Evolutionary conservation across 2,797 vertebrate genomes (phyloP), one percentile per base, ranked within the genome.

Genomic region (Podargus strigoides): DNA sequence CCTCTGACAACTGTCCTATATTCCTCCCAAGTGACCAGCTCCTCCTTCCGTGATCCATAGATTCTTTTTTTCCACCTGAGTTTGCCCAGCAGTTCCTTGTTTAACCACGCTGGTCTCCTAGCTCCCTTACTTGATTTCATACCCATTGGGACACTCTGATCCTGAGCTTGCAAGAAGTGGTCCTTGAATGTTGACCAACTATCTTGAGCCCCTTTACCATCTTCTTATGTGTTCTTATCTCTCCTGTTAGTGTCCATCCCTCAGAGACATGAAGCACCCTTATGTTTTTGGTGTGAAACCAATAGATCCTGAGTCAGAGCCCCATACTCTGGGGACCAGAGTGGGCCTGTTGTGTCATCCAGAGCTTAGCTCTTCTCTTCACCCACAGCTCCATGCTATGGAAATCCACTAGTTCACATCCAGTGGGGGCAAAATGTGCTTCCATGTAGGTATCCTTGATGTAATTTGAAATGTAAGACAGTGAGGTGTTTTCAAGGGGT

Each of bases 401-500:
- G 69, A 22, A 14, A 77, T 37, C 41, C 24, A 26, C 26, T 27
- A 27, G 26, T 74, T 81, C 53, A 42, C 37, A 50, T 23, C 24
- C 26, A 23, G 8, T 28, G 8, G 30, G 56, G 22, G 7, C 1
- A 11, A 42, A 85, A 81, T 41, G 37, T 41, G 34, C 16, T 68
- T 19, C 44, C 10, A 1, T 24, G 19, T 36, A 34, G n/a, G 16
- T 44, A 27, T 18, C 27, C n/a, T 50, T 87, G 32, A 52, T 66
- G 32, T 50, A 0, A 64, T 46, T 52, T 72, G 59, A 73, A 58
- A 37, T 58, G 21, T 79, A 59, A 68, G 62, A 34, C 5, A 42
- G 22, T 0, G 0, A 75, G 16, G 19, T n/a, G 23, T 36, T 44
- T 46, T 46, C 28, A 14, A 9, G 26, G 10, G 32, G 5, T 21